Conservation (phyloP, 1,140 invertebrate genomes). For the Drosophila kikkawai region DNA sequence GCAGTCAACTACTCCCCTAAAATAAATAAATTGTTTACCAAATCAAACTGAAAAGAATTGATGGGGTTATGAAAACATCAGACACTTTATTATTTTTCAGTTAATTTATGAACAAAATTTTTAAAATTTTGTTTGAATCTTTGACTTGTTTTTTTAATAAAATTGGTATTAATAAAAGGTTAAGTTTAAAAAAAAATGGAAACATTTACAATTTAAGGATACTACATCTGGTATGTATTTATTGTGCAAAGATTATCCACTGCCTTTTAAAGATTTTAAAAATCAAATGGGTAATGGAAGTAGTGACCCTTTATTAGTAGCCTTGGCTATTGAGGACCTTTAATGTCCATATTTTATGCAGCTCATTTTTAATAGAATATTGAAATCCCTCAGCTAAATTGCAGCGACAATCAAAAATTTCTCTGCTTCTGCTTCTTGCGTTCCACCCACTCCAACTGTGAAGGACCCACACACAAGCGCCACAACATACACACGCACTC, state of each 20-base stretch:
- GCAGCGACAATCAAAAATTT: slow-evolving; percentile 26
- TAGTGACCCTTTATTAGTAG: background rate
- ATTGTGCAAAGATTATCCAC: background rate
- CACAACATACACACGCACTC: slow-evolving; percentile 11
- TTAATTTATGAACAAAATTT: too few relatives aligned
- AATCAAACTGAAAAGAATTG: background rate
- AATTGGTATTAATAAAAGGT: too few relatives aligned
- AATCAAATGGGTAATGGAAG: background rate
- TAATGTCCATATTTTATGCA: background rate
- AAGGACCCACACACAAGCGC: slow-evolving; percentile 42
- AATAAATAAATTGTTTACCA: slow-evolving; percentile 8
- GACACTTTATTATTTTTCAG: background rate
- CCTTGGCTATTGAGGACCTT: background rate
- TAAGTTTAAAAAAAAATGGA: background rate
- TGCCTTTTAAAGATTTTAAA: background rate
- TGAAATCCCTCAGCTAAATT: slow-evolving; percentile 19
- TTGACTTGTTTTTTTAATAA: too few relatives aligned
- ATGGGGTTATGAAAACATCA: background rate
- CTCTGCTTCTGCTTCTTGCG: slow-evolving; percentile 9
- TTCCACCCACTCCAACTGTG: slow-evolving; percentile 37
- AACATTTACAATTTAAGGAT: background rate
- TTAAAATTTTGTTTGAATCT: too few relatives aligned
- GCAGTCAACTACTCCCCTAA: slow-evolving; percentile 1
- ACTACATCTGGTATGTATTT: background rate
- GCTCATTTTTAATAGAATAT: slow-evolving; percentile 4